Conservation (phyloP, 1,140 invertebrate species). For the Periplaneta americana region DNA sequence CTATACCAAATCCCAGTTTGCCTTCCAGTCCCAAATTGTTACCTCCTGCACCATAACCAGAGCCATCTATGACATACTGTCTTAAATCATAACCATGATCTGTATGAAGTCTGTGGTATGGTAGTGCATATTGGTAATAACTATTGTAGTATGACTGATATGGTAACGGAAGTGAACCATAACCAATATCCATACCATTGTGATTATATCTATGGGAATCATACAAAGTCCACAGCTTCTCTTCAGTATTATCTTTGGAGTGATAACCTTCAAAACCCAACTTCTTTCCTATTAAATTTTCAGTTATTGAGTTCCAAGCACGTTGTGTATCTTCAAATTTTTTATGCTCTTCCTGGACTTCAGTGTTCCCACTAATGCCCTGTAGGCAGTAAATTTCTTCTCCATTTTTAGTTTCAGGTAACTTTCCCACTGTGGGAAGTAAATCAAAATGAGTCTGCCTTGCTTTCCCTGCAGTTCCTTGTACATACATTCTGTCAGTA, state of each 20-base stretch:
- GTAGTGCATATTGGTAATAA: background rate
- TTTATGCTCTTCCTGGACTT: background rate
- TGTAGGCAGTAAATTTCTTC: background rate
- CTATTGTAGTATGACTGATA: background rate
- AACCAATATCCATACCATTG: background rate
- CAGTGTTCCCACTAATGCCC: background rate
- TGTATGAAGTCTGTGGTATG: background rate
- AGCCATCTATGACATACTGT: background rate
- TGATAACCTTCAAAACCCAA: background rate
- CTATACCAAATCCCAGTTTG: background rate
- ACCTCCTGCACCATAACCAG: background rate
- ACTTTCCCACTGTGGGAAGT: background rate
- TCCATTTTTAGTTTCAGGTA: background rate
- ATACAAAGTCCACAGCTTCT: background rate
- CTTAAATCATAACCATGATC: background rate
- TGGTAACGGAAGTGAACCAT: background rate
- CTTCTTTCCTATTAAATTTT: background rate
- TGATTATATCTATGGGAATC: background rate
- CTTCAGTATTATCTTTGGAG: background rate
- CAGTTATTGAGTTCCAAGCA: background rate
- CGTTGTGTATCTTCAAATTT: background rate
- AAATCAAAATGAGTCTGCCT: background rate
- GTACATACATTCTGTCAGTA: background rate
- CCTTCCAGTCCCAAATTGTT: background rate
- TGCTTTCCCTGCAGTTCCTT: background rate